phyloP scores from a whole-genome alignment of 64 coral and sea anemone species.

The Anthopleura sola region DNA sequence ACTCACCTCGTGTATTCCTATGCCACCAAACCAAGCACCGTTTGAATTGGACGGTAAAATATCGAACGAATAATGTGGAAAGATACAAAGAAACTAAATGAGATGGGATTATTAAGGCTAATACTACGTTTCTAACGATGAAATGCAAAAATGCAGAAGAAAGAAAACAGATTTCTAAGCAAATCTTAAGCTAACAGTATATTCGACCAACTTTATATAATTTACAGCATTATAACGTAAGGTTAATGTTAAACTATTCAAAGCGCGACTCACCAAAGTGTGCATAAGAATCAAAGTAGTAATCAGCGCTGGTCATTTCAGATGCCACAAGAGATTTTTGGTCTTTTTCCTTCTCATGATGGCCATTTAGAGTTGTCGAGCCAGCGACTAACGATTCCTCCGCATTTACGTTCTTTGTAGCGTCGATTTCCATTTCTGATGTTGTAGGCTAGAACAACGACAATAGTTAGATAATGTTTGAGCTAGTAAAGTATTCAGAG shows the following conservation, averaged over 20 bases:
- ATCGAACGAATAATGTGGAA: background rate
- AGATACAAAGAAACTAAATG: background rate
- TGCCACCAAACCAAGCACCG: background rate
- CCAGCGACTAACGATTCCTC: slow-evolving; percentile 17
- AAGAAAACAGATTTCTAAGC: background rate
- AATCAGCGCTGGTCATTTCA: slow-evolving; percentile 99
- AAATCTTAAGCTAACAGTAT: background rate
- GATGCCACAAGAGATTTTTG: slow-evolving; percentile 24
- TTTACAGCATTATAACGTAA: too few relatives aligned
- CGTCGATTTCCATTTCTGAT: slow-evolving; percentile 59
- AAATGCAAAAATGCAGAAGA: background rate
- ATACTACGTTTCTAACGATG: background rate
- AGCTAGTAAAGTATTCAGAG: background rate
- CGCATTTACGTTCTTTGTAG: slow-evolving; percentile 15
- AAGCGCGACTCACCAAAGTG: slow-evolving; percentile 85
- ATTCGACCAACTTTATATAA: too few relatives aligned
- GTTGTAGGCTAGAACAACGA: slow-evolving; percentile 27
- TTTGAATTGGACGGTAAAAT: background rate
- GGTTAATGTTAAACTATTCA: background rate
- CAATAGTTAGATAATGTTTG: slow-evolving; percentile 5
- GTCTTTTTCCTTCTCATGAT: background rate
- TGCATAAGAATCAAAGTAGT: slow-evolving; percentile 98
- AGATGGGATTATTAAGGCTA: background rate
- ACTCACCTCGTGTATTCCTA: slow-evolving; percentile 95
- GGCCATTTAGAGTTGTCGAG: slow-evolving; percentile 28